Conservation (phyloP, 1,140 invertebrate genomes). For the Oncopodura yosiiana region DNA sequence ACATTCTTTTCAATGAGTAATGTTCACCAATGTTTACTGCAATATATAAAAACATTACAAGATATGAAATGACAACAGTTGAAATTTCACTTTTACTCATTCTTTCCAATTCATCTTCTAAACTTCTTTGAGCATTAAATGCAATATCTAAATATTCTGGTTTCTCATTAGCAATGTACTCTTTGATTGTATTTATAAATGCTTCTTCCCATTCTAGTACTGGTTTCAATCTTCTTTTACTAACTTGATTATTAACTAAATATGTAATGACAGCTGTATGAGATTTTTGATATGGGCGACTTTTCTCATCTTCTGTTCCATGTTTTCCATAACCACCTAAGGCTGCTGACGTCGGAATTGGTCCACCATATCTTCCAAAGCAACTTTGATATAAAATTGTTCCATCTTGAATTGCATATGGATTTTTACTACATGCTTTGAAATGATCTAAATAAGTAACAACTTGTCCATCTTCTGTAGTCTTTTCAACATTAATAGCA, state of each 20-base stretch:
- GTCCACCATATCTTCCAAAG: constrained; percentile 76
- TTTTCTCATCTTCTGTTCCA: constrained; percentile 46
- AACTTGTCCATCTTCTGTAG: constrained; percentile 43
- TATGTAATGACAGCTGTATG: constrained; percentile 77
- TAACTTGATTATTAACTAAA: constrained; percentile 77
- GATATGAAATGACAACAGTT: constrained; percentile 86
- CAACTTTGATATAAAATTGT: constrained; percentile 47
- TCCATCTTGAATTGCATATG: constrained; percentile 19
- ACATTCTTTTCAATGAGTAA: neutral
- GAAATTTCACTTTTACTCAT: constrained; percentile 81
- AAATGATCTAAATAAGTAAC: constrained; percentile 71
- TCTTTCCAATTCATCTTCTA: constrained; percentile 84
- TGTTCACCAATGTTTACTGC: constrained; percentile 76
- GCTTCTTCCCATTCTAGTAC: constrained; percentile 82
- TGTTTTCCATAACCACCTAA: constrained; percentile 75
- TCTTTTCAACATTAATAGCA: constrained; percentile 46
- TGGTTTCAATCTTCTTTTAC: constrained; percentile 55
- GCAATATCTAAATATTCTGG: constrained; percentile 73
- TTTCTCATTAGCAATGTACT: constrained; percentile 55
- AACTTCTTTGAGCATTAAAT: constrained; percentile 82
- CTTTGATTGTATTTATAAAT: constrained; percentile 76
- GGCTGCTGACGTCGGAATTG: constrained; percentile 78
- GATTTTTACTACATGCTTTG: constrained; percentile 44
- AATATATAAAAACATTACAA: constrained; percentile 96
- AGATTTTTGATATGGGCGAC: constrained; percentile 57